Conservation (phyloP, 1,140 invertebrate genomes). For the Lucilia cuprina region DNA sequence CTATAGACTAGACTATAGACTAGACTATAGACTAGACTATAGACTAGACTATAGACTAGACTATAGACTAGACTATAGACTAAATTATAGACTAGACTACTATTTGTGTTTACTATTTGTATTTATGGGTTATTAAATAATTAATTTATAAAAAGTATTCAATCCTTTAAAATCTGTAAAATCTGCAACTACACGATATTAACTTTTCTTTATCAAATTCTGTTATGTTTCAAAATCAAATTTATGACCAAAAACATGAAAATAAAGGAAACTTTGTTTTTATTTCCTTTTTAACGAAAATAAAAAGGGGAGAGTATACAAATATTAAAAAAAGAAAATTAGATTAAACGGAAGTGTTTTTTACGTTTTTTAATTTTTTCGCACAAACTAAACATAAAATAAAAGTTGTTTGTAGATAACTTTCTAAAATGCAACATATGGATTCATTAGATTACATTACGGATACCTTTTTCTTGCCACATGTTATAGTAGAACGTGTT, state of each 20-base stretch:
- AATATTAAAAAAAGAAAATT: conserved; percentile 13
- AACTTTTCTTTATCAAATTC: not conserved
- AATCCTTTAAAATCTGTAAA: not conserved
- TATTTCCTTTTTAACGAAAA: not conserved
- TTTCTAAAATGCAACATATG: conserved; percentile 29
- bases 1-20: no score
- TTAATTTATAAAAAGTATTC: no score
- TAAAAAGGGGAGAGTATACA: not conserved
- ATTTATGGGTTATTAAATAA: no score
- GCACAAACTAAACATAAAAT: not conserved
- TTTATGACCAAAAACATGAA: not conserved
- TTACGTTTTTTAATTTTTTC: not conserved
- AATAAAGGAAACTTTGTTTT: not conserved
- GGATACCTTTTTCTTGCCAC: not conserved
- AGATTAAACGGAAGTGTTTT: conserved; percentile 26
- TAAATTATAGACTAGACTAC: no score
- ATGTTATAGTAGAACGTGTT: not conserved
- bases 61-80: no score
- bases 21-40: no score
- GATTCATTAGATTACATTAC: not conserved
- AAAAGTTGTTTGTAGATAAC: not conserved
- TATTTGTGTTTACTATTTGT: no score
- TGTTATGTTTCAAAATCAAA: not conserved
- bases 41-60: no score
- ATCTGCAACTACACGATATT: not conserved